Base-by-base conservation (phyloP, 2,888 invertebrate species). In the Thelaira solivaga region DNA sequence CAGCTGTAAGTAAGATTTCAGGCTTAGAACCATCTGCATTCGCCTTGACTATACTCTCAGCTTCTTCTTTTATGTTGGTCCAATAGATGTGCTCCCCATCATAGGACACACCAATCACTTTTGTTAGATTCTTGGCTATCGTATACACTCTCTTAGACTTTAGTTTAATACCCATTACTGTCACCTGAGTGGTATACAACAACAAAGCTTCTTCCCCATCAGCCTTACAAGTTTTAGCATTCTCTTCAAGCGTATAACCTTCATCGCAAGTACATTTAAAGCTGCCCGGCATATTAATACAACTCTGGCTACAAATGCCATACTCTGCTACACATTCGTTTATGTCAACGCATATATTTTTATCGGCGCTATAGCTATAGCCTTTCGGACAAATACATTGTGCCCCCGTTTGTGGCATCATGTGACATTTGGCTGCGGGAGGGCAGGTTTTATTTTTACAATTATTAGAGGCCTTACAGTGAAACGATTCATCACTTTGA, bases 41-140 rank as follows among this genome's bases (percentile, higher is more conserved):
- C 0, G 93, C 91, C 75, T 92, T 91, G 41, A 93, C 91, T 80
- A 96, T 94, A 8, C 93, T 91, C 86, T 95, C 94, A n/a, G 92
- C 91, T 2, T 93, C 93, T 4, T 91, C 87, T 1, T 92, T 91
- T 0, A 93, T 91, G 82, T 94, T 93, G 4, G 95, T 93, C 96
- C 96, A 96, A 85, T 94, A 96, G 26, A 95, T 87, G 80, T 92
- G 90, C 2, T 90, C 89, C 0, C 93, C 93, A 83, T 96, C 94
- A 81, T 91, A 93, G 0, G 93, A 90, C 0, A 96, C 92, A 0
- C 94, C 95, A 67, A 89, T 86, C 0, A 91, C 92, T 79, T 92
- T 91, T 41, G 90, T 90, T 24, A 92, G 85, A 78, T 91, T 90
- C 31, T 84, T 87, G 0, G 90, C 90, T 1, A 93, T 85, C 8